phyloP scores from a whole-genome alignment of 2,797 vertebrate genomes.

The Muscicapa comitata region DNA sequence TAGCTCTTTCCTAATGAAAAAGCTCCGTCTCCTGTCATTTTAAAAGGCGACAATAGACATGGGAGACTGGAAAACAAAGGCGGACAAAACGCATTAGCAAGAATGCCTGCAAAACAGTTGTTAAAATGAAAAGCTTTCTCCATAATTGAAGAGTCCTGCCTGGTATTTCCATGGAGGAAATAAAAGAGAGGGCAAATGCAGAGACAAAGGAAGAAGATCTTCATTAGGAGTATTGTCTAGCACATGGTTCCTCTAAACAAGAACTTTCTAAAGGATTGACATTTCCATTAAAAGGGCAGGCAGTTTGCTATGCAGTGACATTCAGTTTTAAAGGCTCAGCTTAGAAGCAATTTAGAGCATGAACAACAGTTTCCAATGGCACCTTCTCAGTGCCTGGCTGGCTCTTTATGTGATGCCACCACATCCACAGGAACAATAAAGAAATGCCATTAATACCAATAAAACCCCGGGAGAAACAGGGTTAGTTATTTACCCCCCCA shows the following conservation, averaged over 20 bases:
- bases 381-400: background rate
- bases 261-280: conserved; percentile 25
- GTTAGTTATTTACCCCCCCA: background rate
- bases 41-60: conserved; percentile 39
- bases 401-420: background rate
- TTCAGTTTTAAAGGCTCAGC: conserved; percentile 35
- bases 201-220: conserved; percentile 53
- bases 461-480: background rate
- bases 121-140: conserved; percentile 58
- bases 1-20: conserved; percentile 57
- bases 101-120: conserved; percentile 52
- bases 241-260: conserved; percentile 23
- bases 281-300: conserved; percentile 59
- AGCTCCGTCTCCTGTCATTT: conserved; percentile 46
- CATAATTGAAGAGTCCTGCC: conserved; percentile 45
- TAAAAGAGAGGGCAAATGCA: conserved; percentile 45
- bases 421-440: background rate
- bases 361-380: background rate
- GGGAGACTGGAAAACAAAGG: conserved; percentile 51
- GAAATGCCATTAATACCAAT: background rate
- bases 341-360: conserved; percentile 5
- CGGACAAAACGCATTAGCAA: conserved; percentile 12
- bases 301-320: conserved; percentile 9
- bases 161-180: conserved; percentile 13
- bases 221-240: conserved; percentile 55